Conservation (phyloP, 2,797 vertebrate genomes). For the Alca torda region DNA sequence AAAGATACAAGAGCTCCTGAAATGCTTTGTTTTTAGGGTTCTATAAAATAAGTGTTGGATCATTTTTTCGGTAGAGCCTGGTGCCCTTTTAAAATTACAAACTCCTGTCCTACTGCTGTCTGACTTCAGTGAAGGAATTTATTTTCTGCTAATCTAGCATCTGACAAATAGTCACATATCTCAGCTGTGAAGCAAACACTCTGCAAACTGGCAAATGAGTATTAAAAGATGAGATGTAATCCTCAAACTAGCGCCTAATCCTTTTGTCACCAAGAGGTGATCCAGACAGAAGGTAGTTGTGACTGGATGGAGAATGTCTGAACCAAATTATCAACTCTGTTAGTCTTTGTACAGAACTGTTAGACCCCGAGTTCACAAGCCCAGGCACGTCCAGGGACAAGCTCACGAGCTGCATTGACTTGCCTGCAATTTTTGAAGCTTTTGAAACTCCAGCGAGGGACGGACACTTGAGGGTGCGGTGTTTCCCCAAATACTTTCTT, state of each 20-base stretch:
- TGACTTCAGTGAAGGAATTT: background rate
- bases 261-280: background rate
- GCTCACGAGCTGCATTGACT: background rate
- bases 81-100: background rate
- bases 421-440: background rate
- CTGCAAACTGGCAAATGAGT: background rate
- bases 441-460: background rate
- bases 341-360: background rate
- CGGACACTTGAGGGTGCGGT: rapidly evolving
- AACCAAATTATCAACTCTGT: background rate
- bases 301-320: background rate
- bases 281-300: background rate
- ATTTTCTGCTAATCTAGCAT: background rate
- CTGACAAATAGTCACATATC: background rate
- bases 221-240: background rate
- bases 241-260: background rate
- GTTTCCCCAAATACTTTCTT: background rate
- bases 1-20: background rate
- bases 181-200: background rate
- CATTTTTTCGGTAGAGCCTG: background rate
- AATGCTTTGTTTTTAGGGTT: background rate
- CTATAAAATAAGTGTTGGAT: background rate
- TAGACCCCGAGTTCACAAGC: background rate
- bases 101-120: background rate
- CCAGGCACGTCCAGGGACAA: background rate